These are phyloP conservation scores for Neoaliturus tenellus DNA, from an alignment of 2,888 invertebrate genomes.

Conservation along the genomic window DNA sequence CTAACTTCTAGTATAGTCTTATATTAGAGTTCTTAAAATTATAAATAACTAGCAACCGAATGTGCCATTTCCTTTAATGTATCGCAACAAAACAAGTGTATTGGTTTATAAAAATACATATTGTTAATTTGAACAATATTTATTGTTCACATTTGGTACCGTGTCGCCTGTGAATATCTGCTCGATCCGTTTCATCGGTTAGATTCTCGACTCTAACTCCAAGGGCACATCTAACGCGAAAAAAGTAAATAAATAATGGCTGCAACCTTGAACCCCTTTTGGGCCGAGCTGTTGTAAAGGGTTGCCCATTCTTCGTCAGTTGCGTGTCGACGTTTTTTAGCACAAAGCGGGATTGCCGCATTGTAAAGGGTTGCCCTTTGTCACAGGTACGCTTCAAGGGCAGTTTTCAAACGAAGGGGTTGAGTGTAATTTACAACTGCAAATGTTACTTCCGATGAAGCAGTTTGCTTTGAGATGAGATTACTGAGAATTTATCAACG, in stretches of 20 bases:
- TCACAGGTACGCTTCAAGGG: background rate
- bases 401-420: conserved; percentile 10
- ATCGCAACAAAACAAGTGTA: too few relatives aligned
- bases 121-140: too few relatives aligned
- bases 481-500: conserved; percentile 24
- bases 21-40: too few relatives aligned
- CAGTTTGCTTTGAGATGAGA: background rate
- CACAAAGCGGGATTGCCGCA: conserved; percentile 10
- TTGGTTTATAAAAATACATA: too few relatives aligned
- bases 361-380: background rate
- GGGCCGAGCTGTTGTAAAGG: conserved; percentile 6
- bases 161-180: background rate
- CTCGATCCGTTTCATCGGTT: background rate
- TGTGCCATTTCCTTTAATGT: too few relatives aligned
- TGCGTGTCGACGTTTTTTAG: conserved; percentile 12
- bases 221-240: conserved; percentile 10
- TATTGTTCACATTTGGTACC: background rate
- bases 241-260: conserved; percentile 30
- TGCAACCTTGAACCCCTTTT: conserved; percentile 31
- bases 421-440: background rate
- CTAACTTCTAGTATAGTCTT: too few relatives aligned
- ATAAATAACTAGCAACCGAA: too few relatives aligned
- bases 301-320: conserved; percentile 44
- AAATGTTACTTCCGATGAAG: conserved; percentile 27
- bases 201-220: background rate